Percentiles rank a stretch among this genome's conserved stretches.
phyloP scores from a whole-genome alignment of 2,888 invertebrate species.

The Poecilus cupreus region DNA sequence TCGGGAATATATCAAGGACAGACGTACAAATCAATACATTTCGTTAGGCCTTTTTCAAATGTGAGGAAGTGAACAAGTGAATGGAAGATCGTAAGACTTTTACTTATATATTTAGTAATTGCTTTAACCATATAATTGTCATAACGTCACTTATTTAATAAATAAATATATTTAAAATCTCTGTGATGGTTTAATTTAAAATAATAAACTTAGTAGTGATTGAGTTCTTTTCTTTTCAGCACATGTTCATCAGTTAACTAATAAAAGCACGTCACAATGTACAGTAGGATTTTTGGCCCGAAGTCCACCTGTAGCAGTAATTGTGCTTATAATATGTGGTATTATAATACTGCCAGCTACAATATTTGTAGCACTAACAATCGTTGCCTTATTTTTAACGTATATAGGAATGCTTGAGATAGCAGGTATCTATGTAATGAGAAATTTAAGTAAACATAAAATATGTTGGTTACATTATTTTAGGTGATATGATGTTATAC shows the following conservation, averaged over 20 bases:
- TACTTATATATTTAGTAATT: neutral
- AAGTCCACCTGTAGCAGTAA: constrained; percentile 29
- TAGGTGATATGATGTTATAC: constrained; percentile 47
- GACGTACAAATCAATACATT: constrained; percentile 5
- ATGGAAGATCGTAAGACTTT: constrained; percentile 53
- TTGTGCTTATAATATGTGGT: constrained; percentile 43
- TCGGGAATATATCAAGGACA: constrained; percentile 9
- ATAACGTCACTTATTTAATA: neutral
- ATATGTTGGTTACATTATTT: neutral
- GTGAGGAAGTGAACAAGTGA: constrained; percentile 38
- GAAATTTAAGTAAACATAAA: neutral
- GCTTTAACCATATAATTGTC: neutral
- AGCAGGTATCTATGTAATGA: neutral
- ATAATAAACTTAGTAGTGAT: neutral
- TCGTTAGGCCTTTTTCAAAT: constrained; percentile 1
- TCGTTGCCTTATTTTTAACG: constrained; percentile 44
- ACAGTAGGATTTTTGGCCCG: constrained; percentile 21
- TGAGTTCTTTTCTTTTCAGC: neutral
- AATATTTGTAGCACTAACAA: constrained; percentile 37
- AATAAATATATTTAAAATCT: neutral
- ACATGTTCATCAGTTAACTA: neutral
- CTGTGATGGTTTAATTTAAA: neutral
- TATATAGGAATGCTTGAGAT: constrained; percentile 43
- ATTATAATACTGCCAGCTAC: constrained; percentile 42
- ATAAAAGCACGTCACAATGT: neutral